Conservation (phyloP, 2,888 invertebrate genomes). For the Cheilosia urbana region DNA sequence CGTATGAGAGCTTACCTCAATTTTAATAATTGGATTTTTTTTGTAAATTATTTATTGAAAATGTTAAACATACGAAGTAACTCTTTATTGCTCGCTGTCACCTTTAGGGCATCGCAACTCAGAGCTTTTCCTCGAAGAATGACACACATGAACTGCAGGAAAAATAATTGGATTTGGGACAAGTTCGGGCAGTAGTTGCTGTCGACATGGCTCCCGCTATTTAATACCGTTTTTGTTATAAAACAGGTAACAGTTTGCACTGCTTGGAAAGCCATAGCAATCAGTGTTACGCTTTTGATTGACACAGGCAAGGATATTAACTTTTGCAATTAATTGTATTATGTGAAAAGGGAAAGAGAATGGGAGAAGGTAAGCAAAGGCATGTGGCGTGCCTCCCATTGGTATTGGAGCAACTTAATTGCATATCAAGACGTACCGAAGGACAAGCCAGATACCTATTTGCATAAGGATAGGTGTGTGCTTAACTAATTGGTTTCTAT, state of each 20-base stretch:
- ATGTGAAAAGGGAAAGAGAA: background rate
- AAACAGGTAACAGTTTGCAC: background rate
- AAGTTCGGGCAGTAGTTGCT: constrained; percentile 1
- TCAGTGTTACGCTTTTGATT: constrained; percentile 40
- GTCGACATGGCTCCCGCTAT: background rate
- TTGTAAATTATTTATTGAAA: background rate
- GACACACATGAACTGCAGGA: background rate
- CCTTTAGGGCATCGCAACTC: background rate
- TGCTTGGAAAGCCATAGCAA: constrained; percentile 4
- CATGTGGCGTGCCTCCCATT: constrained; percentile 18
- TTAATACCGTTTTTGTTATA: constrained; percentile 4
- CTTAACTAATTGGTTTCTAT: background rate
- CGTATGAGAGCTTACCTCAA: background rate
- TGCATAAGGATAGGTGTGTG: constrained; percentile 10
- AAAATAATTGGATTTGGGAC: constrained; percentile 15
- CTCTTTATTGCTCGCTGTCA: constrained; percentile 13
- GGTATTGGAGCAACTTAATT: constrained; percentile 21
- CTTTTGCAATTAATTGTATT: constrained; percentile 51
- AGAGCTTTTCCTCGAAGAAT: background rate
- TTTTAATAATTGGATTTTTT: constrained; percentile 13
- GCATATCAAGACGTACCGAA: constrained; percentile 3
- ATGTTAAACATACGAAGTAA: background rate
- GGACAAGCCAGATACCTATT: constrained; percentile 7
- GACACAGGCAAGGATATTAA: constrained; percentile 54
- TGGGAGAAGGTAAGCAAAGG: background rate